These are phyloP conservation scores for Taenaris catops DNA, from an alignment of 2,888 invertebrate genomes.

Conservation along the genomic window DNA sequence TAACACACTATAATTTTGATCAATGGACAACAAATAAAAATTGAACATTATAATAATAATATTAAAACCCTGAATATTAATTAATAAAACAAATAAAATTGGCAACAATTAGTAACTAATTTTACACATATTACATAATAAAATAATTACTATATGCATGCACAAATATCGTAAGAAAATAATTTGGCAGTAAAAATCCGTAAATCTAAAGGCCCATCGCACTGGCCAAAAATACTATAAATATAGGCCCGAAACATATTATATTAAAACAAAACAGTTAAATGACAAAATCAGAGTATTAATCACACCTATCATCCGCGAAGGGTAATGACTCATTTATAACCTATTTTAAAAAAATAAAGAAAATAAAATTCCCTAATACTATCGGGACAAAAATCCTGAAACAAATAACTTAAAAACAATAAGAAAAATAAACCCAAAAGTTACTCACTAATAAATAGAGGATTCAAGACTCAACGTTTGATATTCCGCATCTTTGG, in stretches of 20 bases:
- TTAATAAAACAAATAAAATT: slow-evolving; percentile 70
- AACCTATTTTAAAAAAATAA: slow-evolving; percentile 74
- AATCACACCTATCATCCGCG: slow-evolving; percentile 67
- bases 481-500: too few relatives aligned
- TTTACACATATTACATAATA: slow-evolving; percentile 73
- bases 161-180: slow-evolving; percentile 79
- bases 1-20: slow-evolving; percentile 79
- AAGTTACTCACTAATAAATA: slow-evolving; percentile 78
- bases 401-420: slow-evolving; percentile 80
- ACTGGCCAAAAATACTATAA: slow-evolving; percentile 76
- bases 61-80: slow-evolving; percentile 77
- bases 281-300: slow-evolving; percentile 76
- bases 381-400: slow-evolving; percentile 80
- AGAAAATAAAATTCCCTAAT: slow-evolving; percentile 79
- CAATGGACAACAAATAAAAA: slow-evolving; percentile 76
- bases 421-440: slow-evolving; percentile 78
- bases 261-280: slow-evolving; percentile 73
- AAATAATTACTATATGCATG: slow-evolving; percentile 79
- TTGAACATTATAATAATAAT: slow-evolving; percentile 72
- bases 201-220: slow-evolving; percentile 76
- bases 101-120: slow-evolving; percentile 78
- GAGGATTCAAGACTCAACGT: slow-evolving; percentile 72
- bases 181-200: slow-evolving; percentile 80
- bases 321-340: slow-evolving; percentile 66
- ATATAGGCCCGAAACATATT: slow-evolving; percentile 70